Percentiles rank a stretch among this genome's conserved stretches.
Conservation (phyloP, 2,888 invertebrate species). For the Drosophila fulvimacula region DNA sequence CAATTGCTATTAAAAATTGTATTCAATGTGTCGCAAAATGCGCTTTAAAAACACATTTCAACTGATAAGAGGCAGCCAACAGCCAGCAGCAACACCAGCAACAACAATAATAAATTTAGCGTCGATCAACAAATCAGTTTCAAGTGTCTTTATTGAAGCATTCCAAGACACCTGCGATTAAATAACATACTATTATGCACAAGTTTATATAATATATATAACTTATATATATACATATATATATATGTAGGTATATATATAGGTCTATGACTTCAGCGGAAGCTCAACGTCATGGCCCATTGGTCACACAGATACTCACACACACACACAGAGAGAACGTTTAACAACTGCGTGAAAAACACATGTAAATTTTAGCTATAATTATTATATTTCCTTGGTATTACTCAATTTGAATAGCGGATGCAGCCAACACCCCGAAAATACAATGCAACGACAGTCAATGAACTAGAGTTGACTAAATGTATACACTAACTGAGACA, state of each 20-base stretch:
- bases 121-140: constrained; percentile 36
- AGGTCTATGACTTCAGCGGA: constrained; percentile 17
- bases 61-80: constrained; percentile 29
- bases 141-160: constrained; percentile 1
- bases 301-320: constrained; percentile 13
- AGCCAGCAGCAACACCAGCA: constrained; percentile 3
- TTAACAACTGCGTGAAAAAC: background rate
- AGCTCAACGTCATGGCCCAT: constrained; percentile 30
- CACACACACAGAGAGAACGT: background rate
- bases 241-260: background rate
- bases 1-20: constrained; percentile 57
- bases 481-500: background rate
- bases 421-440: constrained; percentile 43
- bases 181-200: background rate
- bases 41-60: constrained; percentile 42
- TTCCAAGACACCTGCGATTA: constrained; percentile 8
- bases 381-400: constrained; percentile 4
- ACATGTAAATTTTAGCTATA: constrained; percentile 16
- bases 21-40: constrained; percentile 65
- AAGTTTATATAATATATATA: background rate
- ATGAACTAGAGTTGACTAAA: background rate
- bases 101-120: constrained; percentile 26
- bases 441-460: constrained; percentile 19
- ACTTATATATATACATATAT: background rate
- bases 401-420: constrained; percentile 34